Evolutionary conservation across 2,888 invertebrate genomes (phyloP).

Genomic region (Chrysina gloriosa): DNA sequence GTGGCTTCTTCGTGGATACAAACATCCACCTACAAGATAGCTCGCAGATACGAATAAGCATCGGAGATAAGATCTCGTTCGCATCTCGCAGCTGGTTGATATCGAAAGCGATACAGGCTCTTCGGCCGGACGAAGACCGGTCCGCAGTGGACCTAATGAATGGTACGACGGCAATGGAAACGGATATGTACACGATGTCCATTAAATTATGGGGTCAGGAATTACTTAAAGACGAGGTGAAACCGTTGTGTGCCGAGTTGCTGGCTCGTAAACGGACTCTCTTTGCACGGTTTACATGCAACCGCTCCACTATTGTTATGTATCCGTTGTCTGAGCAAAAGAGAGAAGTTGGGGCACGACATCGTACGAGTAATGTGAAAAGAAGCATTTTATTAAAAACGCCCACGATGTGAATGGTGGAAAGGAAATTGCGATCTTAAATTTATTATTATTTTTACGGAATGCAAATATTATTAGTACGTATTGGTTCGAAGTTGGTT

Average conservation of each 20-base stretch:
- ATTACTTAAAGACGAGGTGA: constrained; percentile 29
- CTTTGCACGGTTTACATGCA: constrained; percentile 24
- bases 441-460: constrained; percentile 19
- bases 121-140: constrained; percentile 2
- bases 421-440: constrained; percentile 3
- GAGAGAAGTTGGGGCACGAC: constrained; percentile 16
- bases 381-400: constrained; percentile 23
- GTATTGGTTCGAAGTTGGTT: background rate
- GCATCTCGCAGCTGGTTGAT: constrained; percentile 14
- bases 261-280: constrained; percentile 22
- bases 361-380: constrained; percentile 13
- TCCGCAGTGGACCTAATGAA: constrained; percentile 18
- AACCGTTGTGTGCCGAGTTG: constrained; percentile 12
- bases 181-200: constrained; percentile 23
- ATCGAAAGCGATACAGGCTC: constrained; percentile 25
- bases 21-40: constrained; percentile 1
- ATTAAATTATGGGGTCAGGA: constrained; percentile 28
- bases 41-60: background rate
- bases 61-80: constrained; percentile 20
- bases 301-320: constrained; percentile 1
- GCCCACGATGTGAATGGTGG: background rate
- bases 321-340: background rate
- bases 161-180: constrained; percentile 2
- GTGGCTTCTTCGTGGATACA: background rate
- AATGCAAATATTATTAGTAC: constrained; percentile 10